Evolutionary conservation across 2,888 invertebrate species (phyloP), one percentile per base, ranked within the genome.

Genomic region (Hirtodrosophila cameraria): DNA sequence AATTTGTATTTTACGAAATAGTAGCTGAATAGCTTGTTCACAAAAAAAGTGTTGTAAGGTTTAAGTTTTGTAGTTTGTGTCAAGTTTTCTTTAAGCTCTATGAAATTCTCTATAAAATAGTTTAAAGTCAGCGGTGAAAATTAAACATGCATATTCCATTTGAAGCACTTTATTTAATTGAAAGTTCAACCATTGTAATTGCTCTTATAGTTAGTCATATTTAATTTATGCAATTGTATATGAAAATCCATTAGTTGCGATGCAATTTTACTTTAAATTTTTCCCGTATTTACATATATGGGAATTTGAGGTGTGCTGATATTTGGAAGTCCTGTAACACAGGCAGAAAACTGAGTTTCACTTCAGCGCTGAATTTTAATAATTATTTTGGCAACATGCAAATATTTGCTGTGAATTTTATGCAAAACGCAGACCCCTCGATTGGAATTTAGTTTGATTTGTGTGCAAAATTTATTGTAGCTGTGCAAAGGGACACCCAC

Each of bases 391-490:
- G 23, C 13, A 9, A 38, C 38, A 42, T 50, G n/a, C 5, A 50
- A 58, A 52, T 52, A 48, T 67, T 48, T 48, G 3, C 16, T 11
- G 25, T 25, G 8, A 46, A 59, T 23, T 20, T 9, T 9, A 38
- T 13, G 28, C 12, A 20, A 33, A 43, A 20, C n/a, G 20, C 36
- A 25, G 41, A 15, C 42, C 25, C 50, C 60, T 20, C 30, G 2
- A 28, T 27, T 8, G 49, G 36, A 35, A 60, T 73, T 61, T 45
- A 45, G 46, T 66, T 50, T 59, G 23, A 33, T 39, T 50, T 48
- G 23, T 49, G 53, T 8, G 11, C 9, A 36, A 66, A 48, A 43
- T 52, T 35, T 27, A 16, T 55, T 46, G 30, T n/a, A 13, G 35
- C 35, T 23, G 28, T 9, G 42, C 13, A 20, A 15, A 27, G 50